These are phyloP conservation scores for Nibea coibor DNA, from an alignment of 2,113 vertebrate species.

Conservation along the genomic window DNA sequence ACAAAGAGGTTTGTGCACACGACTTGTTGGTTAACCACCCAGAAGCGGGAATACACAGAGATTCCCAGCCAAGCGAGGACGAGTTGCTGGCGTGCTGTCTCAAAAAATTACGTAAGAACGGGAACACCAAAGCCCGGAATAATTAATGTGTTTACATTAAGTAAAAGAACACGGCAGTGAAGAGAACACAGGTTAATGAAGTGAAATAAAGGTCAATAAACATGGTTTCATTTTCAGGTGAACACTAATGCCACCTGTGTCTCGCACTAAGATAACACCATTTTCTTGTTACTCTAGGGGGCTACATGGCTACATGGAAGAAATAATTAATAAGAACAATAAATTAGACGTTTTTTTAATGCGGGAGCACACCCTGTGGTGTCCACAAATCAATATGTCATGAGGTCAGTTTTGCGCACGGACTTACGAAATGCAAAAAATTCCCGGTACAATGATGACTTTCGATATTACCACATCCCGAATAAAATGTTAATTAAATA, in stretches of 20 bases:
- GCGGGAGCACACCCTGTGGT: background rate
- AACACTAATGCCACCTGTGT: background rate
- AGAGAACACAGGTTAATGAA: background rate
- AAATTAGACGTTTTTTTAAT: background rate
- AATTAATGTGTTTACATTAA: constrained; percentile 9
- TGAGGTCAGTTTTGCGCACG: constrained; percentile 3
- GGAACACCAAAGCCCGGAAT: background rate
- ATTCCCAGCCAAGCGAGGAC: background rate
- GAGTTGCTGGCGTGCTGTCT: background rate
- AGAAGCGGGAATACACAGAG: background rate
- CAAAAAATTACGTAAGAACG: constrained; percentile 39
- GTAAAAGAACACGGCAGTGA: background rate
- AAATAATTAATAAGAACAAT: background rate
- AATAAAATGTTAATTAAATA: too few species aligned
- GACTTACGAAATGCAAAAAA: background rate
- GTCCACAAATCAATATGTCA: background rate
- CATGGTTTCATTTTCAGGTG: too few species aligned
- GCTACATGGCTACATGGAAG: too few species aligned
- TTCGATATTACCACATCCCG: too few species aligned
- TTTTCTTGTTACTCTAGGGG: too few species aligned
- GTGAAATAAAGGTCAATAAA: background rate
- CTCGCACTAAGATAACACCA: rapidly evolving
- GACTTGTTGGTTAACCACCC: background rate
- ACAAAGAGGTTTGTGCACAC: constrained; percentile 70
- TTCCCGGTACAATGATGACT: too few species aligned